Evolutionary conservation across 2,113 vertebrate species (phyloP).

Genomic region (Cebidichthys violaceus): DNA sequence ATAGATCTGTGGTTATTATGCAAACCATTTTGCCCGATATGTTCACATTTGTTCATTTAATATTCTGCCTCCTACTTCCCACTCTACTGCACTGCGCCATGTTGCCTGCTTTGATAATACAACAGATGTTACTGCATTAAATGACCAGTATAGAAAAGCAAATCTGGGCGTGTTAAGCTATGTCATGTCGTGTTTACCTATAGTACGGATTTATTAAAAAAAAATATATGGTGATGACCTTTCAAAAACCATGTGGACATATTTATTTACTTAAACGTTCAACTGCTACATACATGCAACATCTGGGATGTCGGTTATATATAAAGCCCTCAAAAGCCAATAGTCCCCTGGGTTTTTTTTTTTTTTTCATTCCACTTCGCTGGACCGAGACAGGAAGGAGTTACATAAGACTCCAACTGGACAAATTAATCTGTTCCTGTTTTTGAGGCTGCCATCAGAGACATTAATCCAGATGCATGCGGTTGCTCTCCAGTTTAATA

Average conservation of each 20-base stretch:
- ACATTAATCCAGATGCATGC: conserved; percentile 75
- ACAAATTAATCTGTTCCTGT: conserved; percentile 78
- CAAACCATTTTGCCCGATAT: conserved; percentile 4
- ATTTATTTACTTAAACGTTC: conserved; percentile 11
- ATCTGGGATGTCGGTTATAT: conserved; percentile 7
- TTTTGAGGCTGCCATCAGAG: conserved; percentile 68
- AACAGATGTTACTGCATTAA: neutral
- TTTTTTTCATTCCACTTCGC: conserved; percentile 60
- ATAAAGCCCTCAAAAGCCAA: conserved; percentile 52
- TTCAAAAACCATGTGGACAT: neutral
- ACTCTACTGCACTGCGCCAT: conserved; percentile 10
- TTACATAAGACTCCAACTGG: conserved; percentile 70
- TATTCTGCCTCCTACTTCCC: conserved; percentile 39
- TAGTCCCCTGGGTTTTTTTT: conserved; percentile 31
- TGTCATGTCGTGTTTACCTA: neutral
- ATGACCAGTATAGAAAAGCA: neutral
- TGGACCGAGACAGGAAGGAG: conserved; percentile 52
- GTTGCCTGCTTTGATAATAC: conserved; percentile 10
- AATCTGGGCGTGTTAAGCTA: neutral
- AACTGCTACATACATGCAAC: neutral
- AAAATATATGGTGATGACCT: neutral
- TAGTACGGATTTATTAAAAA: neutral
- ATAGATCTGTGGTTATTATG: neutral
- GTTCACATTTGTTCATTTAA: conserved; percentile 34
- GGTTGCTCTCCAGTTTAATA: conserved; percentile 67